Base-by-base conservation (phyloP, 2,888 invertebrate species). In the Drosophila bunnanda region DNA sequence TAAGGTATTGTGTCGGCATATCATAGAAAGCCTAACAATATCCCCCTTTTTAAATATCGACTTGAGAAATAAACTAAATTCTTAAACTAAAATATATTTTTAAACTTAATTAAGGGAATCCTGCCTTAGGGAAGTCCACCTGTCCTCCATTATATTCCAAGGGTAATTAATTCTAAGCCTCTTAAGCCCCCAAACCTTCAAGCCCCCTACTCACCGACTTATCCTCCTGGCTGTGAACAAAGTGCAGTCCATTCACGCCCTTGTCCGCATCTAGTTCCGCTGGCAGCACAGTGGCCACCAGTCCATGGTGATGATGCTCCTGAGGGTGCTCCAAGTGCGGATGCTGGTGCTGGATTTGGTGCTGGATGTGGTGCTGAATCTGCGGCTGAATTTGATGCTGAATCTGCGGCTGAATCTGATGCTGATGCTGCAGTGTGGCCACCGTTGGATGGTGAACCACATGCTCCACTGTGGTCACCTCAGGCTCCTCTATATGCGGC, bases 401-500 rank as follows among this genome's bases (percentile, higher is more conserved):
- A 28, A 44, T n/a, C 5, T 41, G 39, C 0, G 36, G 52, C 6
- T 25, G 71, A 43, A 38, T 10, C 5, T 41, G 34, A 6, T 50
- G 57, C 65, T 71, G 32, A 10, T 64, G 50, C 20, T 54, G 39
- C 10, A 64, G 10, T 2, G 59, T 72, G 43, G 80, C 55, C 55
- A 67, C 25, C 9, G 66, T 74, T 22, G 80, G 80, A 43, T 80
- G 80, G 36, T 77, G 78, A n/a, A 72, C 67, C 10, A 89, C 64
- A 64, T 86, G 90, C 55, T 88, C 80, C 4, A 90, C 72, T 10
- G 71, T 73, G 44, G 75, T 80, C 39, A 73, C 15, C 0, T 46
- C 46, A 4, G 78, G 76, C 9, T 76, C 69, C 41, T 65, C 38
- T 15, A 72, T 68, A 34, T 82, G 69, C 30, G 39, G 69, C 1